A percentile compares a stretch with the other conserved stretches of the same genome.
Evolutionary conservation across 2,113 vertebrate genomes (phyloP).

Genomic region (Nerophis ophidion): DNA sequence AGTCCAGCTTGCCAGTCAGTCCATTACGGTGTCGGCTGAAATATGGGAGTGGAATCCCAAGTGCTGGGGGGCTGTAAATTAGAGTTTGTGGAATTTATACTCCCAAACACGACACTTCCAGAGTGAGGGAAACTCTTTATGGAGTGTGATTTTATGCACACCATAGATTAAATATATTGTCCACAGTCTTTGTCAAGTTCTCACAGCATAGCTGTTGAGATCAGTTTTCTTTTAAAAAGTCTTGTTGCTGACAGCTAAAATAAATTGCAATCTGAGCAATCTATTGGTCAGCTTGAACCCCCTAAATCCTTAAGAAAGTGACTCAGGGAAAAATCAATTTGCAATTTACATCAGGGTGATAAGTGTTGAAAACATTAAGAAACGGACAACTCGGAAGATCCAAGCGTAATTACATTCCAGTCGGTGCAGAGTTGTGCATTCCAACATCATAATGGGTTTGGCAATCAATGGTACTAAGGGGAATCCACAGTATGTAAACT

Average conservation of each 20-base stretch:
- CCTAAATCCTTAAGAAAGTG: constrained; percentile 73
- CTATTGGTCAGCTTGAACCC: constrained; percentile 68
- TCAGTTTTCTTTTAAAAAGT: constrained; percentile 67
- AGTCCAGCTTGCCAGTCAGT: constrained; percentile 54
- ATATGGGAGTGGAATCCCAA: constrained; percentile 35
- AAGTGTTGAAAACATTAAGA: constrained; percentile 63
- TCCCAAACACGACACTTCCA: constrained; percentile 1
- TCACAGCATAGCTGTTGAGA: constrained; percentile 32
- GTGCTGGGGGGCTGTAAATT: constrained; percentile 38
- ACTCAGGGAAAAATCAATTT: constrained; percentile 70
- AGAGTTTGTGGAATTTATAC: constrained; percentile 19
- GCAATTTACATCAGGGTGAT: constrained; percentile 72
- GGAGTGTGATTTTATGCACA: too few relatives aligned
- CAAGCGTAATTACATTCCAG: constrained; percentile 61
- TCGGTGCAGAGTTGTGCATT: constrained; percentile 20
- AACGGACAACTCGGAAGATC: constrained; percentile 46
- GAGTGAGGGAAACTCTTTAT: neutral
- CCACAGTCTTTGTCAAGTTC: constrained; percentile 38
- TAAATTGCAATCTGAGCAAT: constrained; percentile 69
- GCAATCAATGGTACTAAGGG: constrained; percentile 51
- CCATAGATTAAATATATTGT: neutral
- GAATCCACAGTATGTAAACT: constrained; percentile 10
- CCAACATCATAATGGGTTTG: constrained; percentile 46
- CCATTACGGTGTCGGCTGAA: constrained; percentile 45
- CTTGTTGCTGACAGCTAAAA: constrained; percentile 68